These are phyloP conservation scores for Ips nitidus DNA, from an alignment of 1,140 invertebrate genomes.

Conservation along the genomic window DNA sequence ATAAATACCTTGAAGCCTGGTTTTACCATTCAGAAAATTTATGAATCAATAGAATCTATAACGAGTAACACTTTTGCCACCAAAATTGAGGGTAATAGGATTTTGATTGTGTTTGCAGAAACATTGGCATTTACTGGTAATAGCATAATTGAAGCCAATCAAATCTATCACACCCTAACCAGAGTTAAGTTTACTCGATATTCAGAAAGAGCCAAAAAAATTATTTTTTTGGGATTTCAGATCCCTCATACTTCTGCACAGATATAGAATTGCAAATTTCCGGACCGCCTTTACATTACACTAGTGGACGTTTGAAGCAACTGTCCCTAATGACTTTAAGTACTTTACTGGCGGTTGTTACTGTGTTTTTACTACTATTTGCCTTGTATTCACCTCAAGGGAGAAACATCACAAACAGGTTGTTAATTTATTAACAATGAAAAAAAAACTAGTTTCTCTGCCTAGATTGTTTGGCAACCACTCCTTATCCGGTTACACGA, in stretches of 20 bases:
- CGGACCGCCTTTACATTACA: not conserved
- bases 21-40: not conserved
- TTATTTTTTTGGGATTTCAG: not conserved
- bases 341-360: not conserved
- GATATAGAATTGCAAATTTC: not conserved
- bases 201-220: not conserved
- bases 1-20: not conserved
- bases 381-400: not conserved
- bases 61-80: not conserved
- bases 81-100: not conserved
- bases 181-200: not conserved
- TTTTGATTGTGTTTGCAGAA: constrained; percentile 14
- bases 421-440: not conserved
- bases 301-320: not conserved
- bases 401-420: constrained; percentile 15
- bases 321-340: not conserved
- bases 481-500: constrained; percentile 14
- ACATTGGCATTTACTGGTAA: not conserved
- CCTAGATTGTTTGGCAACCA: constrained; percentile 5
- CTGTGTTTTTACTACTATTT: constrained; percentile 12
- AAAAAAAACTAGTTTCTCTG: not conserved
- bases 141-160: constrained; percentile 5
- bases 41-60: not conserved
- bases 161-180: constrained; percentile 3
- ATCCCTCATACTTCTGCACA: not conserved